Conservation (phyloP, 2,113 vertebrate genomes). For the Lepus timidus region DNA sequence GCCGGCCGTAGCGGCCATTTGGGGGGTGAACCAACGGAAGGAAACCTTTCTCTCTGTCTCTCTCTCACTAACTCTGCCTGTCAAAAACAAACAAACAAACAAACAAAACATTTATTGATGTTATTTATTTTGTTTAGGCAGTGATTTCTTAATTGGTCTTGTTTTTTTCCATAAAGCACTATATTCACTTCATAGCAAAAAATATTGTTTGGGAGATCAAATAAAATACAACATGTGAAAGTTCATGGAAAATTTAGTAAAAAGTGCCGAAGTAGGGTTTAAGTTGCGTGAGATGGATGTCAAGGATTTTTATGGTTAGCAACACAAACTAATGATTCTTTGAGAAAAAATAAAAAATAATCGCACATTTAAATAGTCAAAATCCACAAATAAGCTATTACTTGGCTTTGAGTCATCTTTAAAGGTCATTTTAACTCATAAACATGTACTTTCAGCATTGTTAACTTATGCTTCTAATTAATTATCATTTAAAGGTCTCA, state of each 20-base stretch:
- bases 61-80: too few species aligned
- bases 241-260: slow-evolving; percentile 13
- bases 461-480: slow-evolving; percentile 86
- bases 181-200: slow-evolving; percentile 7
- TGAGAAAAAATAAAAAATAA: slow-evolving; percentile 45
- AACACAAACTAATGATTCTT: slow-evolving; percentile 63
- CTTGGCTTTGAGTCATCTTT: slow-evolving; percentile 76
- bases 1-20: too few species aligned
- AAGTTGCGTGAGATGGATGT: background rate
- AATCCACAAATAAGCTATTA: slow-evolving; percentile 69
- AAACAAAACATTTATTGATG: background rate
- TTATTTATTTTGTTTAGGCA: slow-evolving; percentile 9
- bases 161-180: background rate
- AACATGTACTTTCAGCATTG: slow-evolving; percentile 81
- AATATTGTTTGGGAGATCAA: background rate
- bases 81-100: too few species aligned
- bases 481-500: slow-evolving; percentile 74
- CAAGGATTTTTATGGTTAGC: slow-evolving; percentile 62
- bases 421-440: slow-evolving; percentile 84
- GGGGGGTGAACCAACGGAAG: too few species aligned
- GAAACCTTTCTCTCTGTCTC: too few species aligned
- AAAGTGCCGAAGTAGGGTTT: slow-evolving; percentile 20
- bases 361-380: slow-evolving; percentile 59
- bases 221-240: slow-evolving; percentile 19
- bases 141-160: background rate